Percentiles rank a stretch among this genome's conserved stretches.
These are phyloP conservation scores for Drosophila antonietae DNA, from an alignment of 2,888 invertebrate species.

Conservation along the genomic window DNA sequence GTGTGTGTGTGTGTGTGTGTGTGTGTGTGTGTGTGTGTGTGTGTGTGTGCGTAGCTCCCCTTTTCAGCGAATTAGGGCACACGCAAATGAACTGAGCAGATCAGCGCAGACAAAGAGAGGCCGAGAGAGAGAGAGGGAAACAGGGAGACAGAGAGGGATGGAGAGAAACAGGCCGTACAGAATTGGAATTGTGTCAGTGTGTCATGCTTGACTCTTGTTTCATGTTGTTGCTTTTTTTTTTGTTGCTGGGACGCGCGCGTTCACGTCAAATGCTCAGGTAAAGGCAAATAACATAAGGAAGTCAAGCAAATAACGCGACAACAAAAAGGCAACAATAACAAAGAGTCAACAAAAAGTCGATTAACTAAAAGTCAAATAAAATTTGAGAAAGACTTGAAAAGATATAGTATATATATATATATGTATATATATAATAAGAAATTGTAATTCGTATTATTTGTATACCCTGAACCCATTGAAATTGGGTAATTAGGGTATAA, in stretches of 20 bases:
- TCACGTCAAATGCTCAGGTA: conserved; percentile 30
- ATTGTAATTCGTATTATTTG: no score
- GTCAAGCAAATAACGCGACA: conserved; percentile 37
- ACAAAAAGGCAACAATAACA: background rate
- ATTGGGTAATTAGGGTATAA: no score
- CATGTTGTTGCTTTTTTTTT: background rate
- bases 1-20: background rate
- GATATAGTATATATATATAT: background rate
- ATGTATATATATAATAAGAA: background rate
- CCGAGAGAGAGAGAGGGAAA: background rate
- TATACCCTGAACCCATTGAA: no score
- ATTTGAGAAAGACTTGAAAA: background rate
- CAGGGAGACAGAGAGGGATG: background rate
- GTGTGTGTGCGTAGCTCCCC: conserved; percentile 1
- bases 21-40: background rate
- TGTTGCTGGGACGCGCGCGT: conserved; percentile 1
- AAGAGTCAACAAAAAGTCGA: background rate
- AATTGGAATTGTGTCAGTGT: conserved; percentile 64
- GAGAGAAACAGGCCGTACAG: conserved; percentile 2
- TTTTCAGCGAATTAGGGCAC: conserved; percentile 21
- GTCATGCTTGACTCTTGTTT: conserved; percentile 52
- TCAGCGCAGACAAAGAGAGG: background rate
- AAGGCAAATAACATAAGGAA: conserved; percentile 54
- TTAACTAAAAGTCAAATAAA: background rate
- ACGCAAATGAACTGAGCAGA: conserved; percentile 7